phyloP scores from a whole-genome alignment of 2,113 vertebrate species.

The Arothron firmamentum region DNA sequence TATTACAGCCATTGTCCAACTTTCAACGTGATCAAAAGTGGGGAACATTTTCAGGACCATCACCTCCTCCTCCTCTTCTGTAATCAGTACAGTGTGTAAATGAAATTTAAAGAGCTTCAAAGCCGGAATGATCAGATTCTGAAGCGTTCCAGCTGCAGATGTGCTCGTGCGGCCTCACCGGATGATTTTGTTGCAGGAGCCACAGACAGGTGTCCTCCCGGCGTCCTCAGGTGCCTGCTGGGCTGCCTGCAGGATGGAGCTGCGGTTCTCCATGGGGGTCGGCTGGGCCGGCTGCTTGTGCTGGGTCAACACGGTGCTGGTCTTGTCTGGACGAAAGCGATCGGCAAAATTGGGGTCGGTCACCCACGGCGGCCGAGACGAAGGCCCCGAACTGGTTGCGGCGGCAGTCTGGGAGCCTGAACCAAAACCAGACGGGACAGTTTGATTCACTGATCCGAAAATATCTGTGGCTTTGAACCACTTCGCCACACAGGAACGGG shows the following conservation, averaged over 20 bases:
- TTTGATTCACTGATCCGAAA: not conserved
- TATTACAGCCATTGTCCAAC: not conserved
- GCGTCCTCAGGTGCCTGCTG: slow-evolving; percentile 77
- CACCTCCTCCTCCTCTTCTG: too few relatives aligned
- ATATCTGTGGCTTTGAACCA: too few relatives aligned
- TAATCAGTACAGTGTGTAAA: too few relatives aligned
- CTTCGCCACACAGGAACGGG: not conserved
- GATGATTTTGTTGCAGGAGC: slow-evolving; percentile 95
- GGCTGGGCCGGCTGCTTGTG: slow-evolving; percentile 88
- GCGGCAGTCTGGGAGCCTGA: slow-evolving; percentile 61
- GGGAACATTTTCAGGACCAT: not conserved
- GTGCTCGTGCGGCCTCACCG: slow-evolving; percentile 70
- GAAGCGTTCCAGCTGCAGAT: not conserved
- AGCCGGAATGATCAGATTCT: not conserved
- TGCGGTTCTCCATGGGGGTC: slow-evolving; percentile 93
- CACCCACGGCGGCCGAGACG: slow-evolving; percentile 91
- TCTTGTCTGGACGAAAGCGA: slow-evolving; percentile 92
- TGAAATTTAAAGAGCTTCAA: slow-evolving; percentile 6
- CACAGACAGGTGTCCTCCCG: slow-evolving; percentile 85
- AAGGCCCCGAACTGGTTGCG: slow-evolving; percentile 52
- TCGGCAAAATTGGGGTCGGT: slow-evolving; percentile 88
- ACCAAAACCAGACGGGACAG: not conserved
- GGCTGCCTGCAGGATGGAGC: slow-evolving; percentile 93
- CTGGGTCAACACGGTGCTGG: slow-evolving; percentile 90
- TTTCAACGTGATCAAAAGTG: too few relatives aligned